Percentiles rank a stretch among this genome's conserved stretches.
Conservation (phyloP, 2,888 invertebrate species). For the Drosophila anceps region DNA sequence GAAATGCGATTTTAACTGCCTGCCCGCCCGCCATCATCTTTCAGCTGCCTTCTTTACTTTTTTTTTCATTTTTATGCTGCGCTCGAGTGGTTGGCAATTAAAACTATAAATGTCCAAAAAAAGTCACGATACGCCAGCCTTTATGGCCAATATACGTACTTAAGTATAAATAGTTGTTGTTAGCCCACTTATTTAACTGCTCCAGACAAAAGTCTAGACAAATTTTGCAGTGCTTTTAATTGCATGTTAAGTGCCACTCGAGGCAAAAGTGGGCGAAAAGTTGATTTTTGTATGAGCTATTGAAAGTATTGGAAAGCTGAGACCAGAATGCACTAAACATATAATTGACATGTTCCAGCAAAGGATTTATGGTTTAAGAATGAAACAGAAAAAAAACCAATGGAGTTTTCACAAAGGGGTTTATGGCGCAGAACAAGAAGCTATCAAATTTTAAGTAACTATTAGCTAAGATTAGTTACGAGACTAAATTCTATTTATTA, state of each 20-base stretch:
- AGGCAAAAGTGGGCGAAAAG: conserved; percentile 38
- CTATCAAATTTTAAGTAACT: background rate
- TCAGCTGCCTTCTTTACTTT: conserved; percentile 10
- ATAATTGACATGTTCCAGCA: conserved; percentile 8
- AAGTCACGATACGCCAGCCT: conserved; percentile 42
- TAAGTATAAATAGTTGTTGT: conserved; percentile 29
- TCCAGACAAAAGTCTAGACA: conserved; percentile 60
- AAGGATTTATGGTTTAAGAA: background rate
- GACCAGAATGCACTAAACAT: conserved; percentile 20
- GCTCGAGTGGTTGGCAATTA: conserved; percentile 48
- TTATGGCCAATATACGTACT: conserved; percentile 52
- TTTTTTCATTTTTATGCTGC: conserved; percentile 4
- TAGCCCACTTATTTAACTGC: conserved; percentile 42
- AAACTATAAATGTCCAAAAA: conserved; percentile 54
- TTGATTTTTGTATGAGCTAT: conserved; percentile 32
- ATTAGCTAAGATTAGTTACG: background rate
- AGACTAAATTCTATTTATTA: background rate
- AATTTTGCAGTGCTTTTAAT: conserved; percentile 63
- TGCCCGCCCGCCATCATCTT: conserved; percentile 20
- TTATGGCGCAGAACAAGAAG: background rate
- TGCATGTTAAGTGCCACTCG: conserved; percentile 60
- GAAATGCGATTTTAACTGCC: conserved; percentile 68
- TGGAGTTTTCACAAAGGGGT: background rate
- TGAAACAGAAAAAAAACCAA: no score
- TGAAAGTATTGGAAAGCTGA: conserved; percentile 24